A percentile compares a stretch with the other conserved stretches of the same genome.
phyloP scores from a whole-genome alignment of 2,797 vertebrate genomes.

The Microctenopoma stevenorrisi region DNA sequence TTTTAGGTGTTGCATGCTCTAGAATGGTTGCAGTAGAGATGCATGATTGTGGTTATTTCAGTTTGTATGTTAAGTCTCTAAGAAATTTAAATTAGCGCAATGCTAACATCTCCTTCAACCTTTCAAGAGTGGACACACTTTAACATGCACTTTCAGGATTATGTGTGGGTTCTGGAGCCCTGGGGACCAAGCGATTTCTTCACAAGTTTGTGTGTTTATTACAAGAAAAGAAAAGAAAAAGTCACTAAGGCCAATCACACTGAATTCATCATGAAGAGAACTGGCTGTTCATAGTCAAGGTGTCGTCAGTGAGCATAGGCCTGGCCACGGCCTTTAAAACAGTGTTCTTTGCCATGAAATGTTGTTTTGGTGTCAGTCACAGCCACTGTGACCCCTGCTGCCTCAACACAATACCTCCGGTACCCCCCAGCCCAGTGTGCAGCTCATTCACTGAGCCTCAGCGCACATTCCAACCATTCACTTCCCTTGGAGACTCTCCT shows the following conservation, averaged over 20 bases:
- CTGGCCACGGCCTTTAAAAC: conserved; percentile 68
- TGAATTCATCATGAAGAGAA: conserved; percentile 49
- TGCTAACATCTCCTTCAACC: not conserved
- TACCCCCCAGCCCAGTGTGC: conserved; percentile 74
- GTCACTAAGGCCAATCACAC: conserved; percentile 23
- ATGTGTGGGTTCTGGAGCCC: not conserved
- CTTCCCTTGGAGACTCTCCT: conserved; percentile 79
- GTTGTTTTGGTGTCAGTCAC: conserved; percentile 84
- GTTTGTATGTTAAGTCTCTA: not conserved
- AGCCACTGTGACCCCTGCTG: conserved; percentile 81
- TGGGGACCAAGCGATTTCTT: not conserved
- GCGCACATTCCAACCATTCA: conserved; percentile 82
- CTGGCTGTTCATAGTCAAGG: conserved; percentile 59
- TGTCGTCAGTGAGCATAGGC: conserved; percentile 63
- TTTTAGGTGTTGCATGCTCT: not conserved
- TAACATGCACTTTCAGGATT: not conserved
- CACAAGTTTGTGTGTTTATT: conserved; percentile 1
- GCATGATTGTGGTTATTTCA: not conserved
- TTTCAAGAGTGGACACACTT: not conserved
- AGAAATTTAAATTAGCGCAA: conserved; percentile 4
- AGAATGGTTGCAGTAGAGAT: not conserved
- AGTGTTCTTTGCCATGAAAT: conserved; percentile 80
- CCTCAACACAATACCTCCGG: conserved; percentile 78
- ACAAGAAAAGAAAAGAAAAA: not conserved
- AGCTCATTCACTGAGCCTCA: conserved; percentile 78